A percentile compares a stretch with the other conserved stretches of the same genome.
Conservation (phyloP, 2,888 invertebrate genomes). For the Drosophila buzzatii region DNA sequence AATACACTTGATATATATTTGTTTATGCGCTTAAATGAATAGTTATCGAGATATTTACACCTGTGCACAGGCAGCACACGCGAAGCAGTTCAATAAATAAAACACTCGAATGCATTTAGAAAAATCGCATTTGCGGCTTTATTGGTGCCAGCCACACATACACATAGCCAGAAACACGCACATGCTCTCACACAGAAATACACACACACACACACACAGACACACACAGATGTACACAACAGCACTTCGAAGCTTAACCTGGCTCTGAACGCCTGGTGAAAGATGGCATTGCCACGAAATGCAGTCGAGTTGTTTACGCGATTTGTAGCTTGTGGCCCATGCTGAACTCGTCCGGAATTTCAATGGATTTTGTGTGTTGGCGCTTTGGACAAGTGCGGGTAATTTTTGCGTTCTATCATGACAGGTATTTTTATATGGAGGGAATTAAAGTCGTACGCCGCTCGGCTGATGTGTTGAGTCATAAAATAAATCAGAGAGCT, state of each 20-base stretch:
- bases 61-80: conserved; percentile 18
- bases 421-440: conserved; percentile 62
- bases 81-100: conserved; percentile 66
- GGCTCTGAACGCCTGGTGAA: conserved; percentile 46
- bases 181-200: neutral
- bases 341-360: conserved; percentile 72
- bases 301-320: conserved; percentile 75
- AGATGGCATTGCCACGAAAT: conserved; percentile 61
- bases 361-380: conserved; percentile 52
- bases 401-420: conserved; percentile 70
- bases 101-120: conserved; percentile 73
- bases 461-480: conserved; percentile 67
- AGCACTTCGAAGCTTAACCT: conserved; percentile 26
- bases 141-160: conserved; percentile 20
- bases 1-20: conserved; percentile 61
- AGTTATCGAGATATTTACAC: conserved; percentile 54
- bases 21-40: conserved; percentile 65
- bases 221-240: neutral
- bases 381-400: conserved; percentile 51
- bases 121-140: conserved; percentile 74
- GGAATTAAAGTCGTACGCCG: conserved; percentile 49
- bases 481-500: conserved; percentile 75
- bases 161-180: neutral
- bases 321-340: conserved; percentile 77
- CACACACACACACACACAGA: neutral